phyloP scores from a whole-genome alignment of 2,888 invertebrate genomes.

The Meliscaeva auricollis region DNA sequence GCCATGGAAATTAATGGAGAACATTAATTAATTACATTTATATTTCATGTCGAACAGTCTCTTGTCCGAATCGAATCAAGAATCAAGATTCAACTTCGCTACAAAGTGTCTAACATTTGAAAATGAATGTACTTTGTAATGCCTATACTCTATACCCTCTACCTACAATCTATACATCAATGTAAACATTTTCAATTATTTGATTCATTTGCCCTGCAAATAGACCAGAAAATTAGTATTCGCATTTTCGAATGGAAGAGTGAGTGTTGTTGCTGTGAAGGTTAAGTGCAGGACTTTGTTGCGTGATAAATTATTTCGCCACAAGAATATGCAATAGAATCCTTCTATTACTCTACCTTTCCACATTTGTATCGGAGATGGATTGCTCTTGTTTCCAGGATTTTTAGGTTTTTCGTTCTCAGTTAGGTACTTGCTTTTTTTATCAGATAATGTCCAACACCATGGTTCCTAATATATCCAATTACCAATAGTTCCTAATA shows the following conservation, averaged over 20 bases:
- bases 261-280: neutral
- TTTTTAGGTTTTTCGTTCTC: too few species aligned
- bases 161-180: too few species aligned
- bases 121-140: neutral
- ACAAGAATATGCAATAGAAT: too few species aligned
- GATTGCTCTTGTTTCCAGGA: too few species aligned
- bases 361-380: too few species aligned
- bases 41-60: constrained; percentile 1
- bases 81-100: too few species aligned
- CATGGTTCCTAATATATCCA: too few species aligned
- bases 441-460: too few species aligned
- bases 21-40: constrained; percentile 45
- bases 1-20: constrained; percentile 26
- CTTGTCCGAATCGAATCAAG: neutral
- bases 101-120: neutral
- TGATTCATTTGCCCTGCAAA: constrained; percentile 16
- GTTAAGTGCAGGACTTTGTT: neutral
- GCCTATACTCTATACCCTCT: neutral
- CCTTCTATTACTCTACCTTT: too few species aligned
- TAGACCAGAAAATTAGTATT: constrained; percentile 5
- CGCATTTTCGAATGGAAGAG: neutral
- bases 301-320: too few species aligned
- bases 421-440: too few species aligned
- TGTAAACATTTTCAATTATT: constrained; percentile 34
- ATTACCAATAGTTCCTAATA: too few species aligned